Base-by-base conservation (phyloP, 2,888 invertebrate species). In the Habroteleia sp. region DNA sequence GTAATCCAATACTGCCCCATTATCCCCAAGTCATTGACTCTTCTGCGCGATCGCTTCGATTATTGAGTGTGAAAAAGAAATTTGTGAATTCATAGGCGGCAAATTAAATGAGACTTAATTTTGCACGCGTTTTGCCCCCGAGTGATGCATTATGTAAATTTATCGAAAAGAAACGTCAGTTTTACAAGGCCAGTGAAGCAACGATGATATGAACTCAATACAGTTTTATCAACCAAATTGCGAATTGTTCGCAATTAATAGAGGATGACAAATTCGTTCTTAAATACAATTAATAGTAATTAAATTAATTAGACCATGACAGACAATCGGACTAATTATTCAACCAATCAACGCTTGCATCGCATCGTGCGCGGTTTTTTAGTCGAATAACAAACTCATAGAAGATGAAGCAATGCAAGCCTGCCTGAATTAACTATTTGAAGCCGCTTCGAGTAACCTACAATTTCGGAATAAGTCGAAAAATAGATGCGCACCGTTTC, bases 291-390 rank as follows among this genome's bases (percentile, higher is more conserved):
- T 72, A 76, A 54, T 48, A 54, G 56, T 76, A 76, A 76, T 76
- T 72, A 85, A 86, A 87, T 86, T 87, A 87, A 87, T 87, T 87
- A 85, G 84, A 82, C 83, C 85, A 84, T 72, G 82, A n/a, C n/a
- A 75, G 83, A 84, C 83, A 86, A 86, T 85, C 84, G 83, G 82
- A 81, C 83, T 85, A 86, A 85, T 85, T 85, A 85, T 83, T 82
- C 83, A 83, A 84, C 84, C 87, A 87, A 87, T 87, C 86, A 85
- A 82, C 82, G 81, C 79, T 77, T 79, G 79, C 76, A 56, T 74
- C 73, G 69, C 75, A 69, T 66, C 63, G 63, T 35, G 52, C 17
- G 58, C 11, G 3, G 60, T 65, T 75, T 75, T 71, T 71, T 71
- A 42, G 23, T 81, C 84, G 84, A 82, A 86, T 85, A 86, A 87